A percentile compares a stretch with the other conserved stretches of the same genome.
Conservation (phyloP, 2,113 vertebrate genomes). For the Oxyura jamaicensis region DNA sequence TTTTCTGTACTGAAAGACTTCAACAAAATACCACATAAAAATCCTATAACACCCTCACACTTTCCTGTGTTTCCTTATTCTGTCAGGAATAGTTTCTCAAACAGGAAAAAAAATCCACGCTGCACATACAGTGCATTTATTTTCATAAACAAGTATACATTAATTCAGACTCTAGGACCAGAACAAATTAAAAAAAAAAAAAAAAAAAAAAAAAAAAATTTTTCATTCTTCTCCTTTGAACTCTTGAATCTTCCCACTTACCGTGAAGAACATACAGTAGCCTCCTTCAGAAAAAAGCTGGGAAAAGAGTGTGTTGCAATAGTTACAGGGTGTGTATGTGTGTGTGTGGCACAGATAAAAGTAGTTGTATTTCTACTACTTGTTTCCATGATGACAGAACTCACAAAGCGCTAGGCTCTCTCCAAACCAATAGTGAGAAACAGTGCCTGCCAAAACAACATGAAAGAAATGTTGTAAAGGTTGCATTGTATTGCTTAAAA, state of each 20-base stretch:
- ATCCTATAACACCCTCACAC: not conserved
- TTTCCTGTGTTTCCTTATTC: not conserved
- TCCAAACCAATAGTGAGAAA: constrained; percentile 2
- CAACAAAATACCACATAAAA: not conserved
- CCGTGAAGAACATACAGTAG: not conserved
- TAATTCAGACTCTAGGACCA: not conserved
- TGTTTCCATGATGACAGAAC: constrained; percentile 31
- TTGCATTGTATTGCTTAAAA: constrained; percentile 26
- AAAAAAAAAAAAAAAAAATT: not conserved
- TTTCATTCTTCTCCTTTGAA: not conserved
- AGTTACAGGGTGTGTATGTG: not conserved
- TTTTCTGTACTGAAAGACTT: not conserved
- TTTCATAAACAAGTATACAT: not conserved
- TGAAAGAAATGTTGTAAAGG: constrained; percentile 33
- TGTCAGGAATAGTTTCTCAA: not conserved
- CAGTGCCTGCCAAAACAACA: constrained; percentile 20
- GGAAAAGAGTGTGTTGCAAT: not conserved
- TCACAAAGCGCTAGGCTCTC: not conserved
- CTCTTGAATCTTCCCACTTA: not conserved
- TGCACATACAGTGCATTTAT: not conserved
- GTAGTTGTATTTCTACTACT: constrained; percentile 6
- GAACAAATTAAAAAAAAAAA: not conserved
- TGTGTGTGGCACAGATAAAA: constrained; percentile 9
- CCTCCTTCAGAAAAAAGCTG: constrained; percentile 27
- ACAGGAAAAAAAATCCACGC: not conserved